A percentile compares a stretch with the other conserved stretches of the same genome.
Conservation (phyloP, 2,888 invertebrate genomes). For the Andrena chrysosceles region DNA sequence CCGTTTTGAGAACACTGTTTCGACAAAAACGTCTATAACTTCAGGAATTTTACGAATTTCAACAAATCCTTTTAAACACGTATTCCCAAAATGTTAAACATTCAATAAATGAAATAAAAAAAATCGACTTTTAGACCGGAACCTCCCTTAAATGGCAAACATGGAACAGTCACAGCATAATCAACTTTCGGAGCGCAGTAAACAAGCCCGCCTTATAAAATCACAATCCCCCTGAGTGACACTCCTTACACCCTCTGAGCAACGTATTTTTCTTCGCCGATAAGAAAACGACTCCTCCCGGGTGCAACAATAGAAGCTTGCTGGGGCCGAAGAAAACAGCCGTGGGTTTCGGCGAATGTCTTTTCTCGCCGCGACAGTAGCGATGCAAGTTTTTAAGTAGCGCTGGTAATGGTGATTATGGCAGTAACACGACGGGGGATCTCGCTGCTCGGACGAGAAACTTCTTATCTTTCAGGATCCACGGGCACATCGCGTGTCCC, state of each 20-base stretch:
- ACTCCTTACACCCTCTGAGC: background rate
- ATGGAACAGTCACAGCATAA: background rate
- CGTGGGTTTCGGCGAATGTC: background rate
- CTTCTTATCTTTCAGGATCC: slow-evolving; percentile 61
- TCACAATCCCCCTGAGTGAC: background rate
- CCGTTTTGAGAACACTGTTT: no score
- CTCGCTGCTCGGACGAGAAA: slow-evolving; percentile 48
- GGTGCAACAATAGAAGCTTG: background rate
- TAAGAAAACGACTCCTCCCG: background rate
- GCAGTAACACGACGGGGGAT: slow-evolving; percentile 32
- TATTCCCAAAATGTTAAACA: no score
- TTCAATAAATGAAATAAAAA: no score
- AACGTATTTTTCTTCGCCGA: background rate
- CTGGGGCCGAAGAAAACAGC: background rate
- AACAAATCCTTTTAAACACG: no score
- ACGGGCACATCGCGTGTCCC: slow-evolving; percentile 66
- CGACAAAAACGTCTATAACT: no score
- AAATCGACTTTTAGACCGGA: no score
- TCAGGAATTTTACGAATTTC: no score
- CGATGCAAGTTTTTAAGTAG: slow-evolving; percentile 40
- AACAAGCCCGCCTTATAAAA: background rate
- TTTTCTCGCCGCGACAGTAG: background rate
- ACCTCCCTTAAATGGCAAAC: no score
- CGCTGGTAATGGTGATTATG: slow-evolving; percentile 22
- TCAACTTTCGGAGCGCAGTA: background rate